Conservation (phyloP, 2,797 vertebrate species). For the Ficedula albicollis region DNA sequence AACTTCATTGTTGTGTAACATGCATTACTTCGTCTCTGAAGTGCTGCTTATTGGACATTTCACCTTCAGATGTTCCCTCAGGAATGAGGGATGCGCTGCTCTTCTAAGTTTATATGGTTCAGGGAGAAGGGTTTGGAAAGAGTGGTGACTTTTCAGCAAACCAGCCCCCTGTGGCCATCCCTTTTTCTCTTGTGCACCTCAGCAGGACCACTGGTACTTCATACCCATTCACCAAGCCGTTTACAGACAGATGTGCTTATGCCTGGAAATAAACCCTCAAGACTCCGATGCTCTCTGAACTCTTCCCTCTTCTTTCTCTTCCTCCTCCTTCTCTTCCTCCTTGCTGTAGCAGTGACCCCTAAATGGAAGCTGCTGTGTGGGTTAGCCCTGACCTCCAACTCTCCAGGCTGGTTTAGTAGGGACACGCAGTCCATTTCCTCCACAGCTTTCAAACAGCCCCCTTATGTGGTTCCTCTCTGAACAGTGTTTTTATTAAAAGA, state of each 20-base stretch:
- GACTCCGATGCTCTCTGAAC: neutral
- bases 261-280: neutral
- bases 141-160: neutral
- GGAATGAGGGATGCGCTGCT: neutral
- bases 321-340: neutral
- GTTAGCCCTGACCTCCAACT: neutral
- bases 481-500: conserved; percentile 1
- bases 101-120: neutral
- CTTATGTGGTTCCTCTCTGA: neutral
- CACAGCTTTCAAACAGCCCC: neutral
- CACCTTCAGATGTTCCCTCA: neutral
- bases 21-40: neutral
- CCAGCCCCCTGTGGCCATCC: neutral
- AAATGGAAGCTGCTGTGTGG: neutral
- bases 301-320: neutral
- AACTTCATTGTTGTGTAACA: neutral
- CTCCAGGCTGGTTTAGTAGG: neutral
- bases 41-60: neutral
- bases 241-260: neutral
- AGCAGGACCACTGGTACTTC: neutral
- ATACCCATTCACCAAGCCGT: neutral
- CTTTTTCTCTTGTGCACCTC: neutral
- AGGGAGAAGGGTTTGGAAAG: neutral
- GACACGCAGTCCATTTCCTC: neutral
- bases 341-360: neutral